Evolutionary conservation across 2,888 invertebrate genomes (phyloP).

Genomic region (Eledona agricola): DNA sequence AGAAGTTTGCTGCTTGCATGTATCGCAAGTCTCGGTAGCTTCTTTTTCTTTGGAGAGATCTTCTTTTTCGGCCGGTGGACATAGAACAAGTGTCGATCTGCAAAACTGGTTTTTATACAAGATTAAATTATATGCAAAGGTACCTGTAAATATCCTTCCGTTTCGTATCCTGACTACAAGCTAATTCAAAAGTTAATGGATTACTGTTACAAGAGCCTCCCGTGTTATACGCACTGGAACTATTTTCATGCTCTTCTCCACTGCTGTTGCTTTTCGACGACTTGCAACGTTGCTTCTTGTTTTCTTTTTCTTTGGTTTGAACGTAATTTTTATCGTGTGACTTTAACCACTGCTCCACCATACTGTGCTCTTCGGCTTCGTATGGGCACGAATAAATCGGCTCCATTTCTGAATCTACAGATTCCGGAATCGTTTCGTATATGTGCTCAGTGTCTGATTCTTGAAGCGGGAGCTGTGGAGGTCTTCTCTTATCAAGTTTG

Average conservation of each 20-base stretch:
- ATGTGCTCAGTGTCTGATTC: constrained; percentile 70
- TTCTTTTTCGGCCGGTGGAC: constrained; percentile 50
- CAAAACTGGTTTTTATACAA: constrained; percentile 17
- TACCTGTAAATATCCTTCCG: constrained; percentile 56
- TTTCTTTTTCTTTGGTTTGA: constrained; percentile 45
- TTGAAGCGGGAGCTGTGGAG: constrained; percentile 54
- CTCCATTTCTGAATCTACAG: constrained; percentile 66
- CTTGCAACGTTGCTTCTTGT: constrained; percentile 48
- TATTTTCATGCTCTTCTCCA: constrained; percentile 69
- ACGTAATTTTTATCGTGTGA: constrained; percentile 43
- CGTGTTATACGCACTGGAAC: constrained; percentile 78
- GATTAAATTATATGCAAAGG: not conserved
- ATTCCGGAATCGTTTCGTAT: constrained; percentile 73
- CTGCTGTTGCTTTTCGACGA: constrained; percentile 60
- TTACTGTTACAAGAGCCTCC: constrained; percentile 79
- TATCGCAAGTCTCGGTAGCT: constrained; percentile 48
- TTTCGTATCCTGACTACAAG: constrained; percentile 61
- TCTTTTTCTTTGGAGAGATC: constrained; percentile 47
- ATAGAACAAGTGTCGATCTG: constrained; percentile 56
- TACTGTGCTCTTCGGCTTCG: constrained; percentile 60
- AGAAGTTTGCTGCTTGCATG: constrained; percentile 47
- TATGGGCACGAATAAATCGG: constrained; percentile 73
- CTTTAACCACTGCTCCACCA: constrained; percentile 57
- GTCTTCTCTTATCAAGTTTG: constrained; percentile 58
- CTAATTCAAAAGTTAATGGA: constrained; percentile 66